Percentiles rank a stretch among this genome's conserved stretches.
These are phyloP conservation scores for Papio anubis DNA, from an alignment of 2,113 vertebrate species.

Conservation along the genomic window DNA sequence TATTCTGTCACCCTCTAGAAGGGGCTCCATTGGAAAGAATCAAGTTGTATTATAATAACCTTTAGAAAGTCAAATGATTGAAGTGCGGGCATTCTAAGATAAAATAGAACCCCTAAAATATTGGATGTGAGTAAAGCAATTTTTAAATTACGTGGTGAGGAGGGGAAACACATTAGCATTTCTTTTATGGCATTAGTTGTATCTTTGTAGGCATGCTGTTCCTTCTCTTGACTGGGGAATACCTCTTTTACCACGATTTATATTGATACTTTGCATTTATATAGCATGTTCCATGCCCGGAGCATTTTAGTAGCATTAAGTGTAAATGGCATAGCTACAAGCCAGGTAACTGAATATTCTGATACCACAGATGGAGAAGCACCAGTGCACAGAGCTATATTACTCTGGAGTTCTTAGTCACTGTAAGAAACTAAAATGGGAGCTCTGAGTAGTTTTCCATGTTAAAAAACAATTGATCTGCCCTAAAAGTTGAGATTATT, in stretches of 20 bases:
- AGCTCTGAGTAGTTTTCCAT: neutral
- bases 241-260: neutral
- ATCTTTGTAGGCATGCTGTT: neutral
- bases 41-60: constrained; percentile 19
- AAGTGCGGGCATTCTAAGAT: neutral
- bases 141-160: constrained; percentile 17
- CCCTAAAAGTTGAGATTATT: neutral
- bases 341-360: neutral
- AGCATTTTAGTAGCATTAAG: neutral
- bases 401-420: neutral
- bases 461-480: neutral
- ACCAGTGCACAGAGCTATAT: neutral
- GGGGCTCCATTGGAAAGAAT: neutral
- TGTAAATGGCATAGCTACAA: neutral
- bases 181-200: constrained; percentile 13
- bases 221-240: neutral
- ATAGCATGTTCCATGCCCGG: neutral
- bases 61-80: constrained; percentile 53
- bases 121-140: neutral
- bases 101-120: constrained; percentile 18
- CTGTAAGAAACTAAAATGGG: neutral
- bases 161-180: neutral
- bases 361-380: neutral
- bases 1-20: constrained; percentile 1
- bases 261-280: constrained; percentile 35